Percentiles rank a stretch among this genome's conserved stretches.
These are phyloP conservation scores for Ophion obscuratus DNA, from an alignment of 2,888 invertebrate species.

Conservation along the genomic window DNA sequence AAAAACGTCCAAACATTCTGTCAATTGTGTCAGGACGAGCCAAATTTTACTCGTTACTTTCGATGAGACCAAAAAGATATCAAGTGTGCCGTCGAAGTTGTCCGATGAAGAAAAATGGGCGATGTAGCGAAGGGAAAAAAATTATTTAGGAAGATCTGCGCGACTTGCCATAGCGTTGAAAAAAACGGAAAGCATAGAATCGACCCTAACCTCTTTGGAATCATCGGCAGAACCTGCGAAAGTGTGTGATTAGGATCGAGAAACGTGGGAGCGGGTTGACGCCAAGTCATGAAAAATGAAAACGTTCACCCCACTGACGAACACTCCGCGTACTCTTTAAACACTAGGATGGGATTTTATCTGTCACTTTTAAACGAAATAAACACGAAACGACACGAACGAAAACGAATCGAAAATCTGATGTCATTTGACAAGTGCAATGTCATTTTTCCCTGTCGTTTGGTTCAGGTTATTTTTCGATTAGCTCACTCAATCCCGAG, in stretches of 20 bases:
- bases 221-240: constrained; percentile 85
- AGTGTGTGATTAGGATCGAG: constrained; percentile 69
- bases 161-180: constrained; percentile 89
- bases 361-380: too few species aligned
- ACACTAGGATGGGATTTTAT: too few species aligned
- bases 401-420: too few species aligned
- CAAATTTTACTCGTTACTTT: constrained; percentile 15
- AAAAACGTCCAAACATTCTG: constrained; percentile 49
- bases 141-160: constrained; percentile 88
- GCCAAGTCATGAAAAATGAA: too few species aligned
- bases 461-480: too few species aligned
- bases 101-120: constrained; percentile 83
- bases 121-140: constrained; percentile 89
- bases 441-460: too few species aligned
- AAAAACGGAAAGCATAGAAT: constrained; percentile 88
- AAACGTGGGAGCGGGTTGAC: too few species aligned
- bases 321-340: too few species aligned
- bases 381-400: too few species aligned
- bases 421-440: too few species aligned
- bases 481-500: too few species aligned
- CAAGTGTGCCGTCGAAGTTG: constrained; percentile 21
- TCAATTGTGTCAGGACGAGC: constrained; percentile 36
- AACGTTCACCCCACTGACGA: too few species aligned
- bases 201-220: constrained; percentile 89
- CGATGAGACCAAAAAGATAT: constrained; percentile 8